Evolutionary conservation across 2,797 vertebrate species (phyloP).

Genomic region (Cyprinodon diabolis): DNA sequence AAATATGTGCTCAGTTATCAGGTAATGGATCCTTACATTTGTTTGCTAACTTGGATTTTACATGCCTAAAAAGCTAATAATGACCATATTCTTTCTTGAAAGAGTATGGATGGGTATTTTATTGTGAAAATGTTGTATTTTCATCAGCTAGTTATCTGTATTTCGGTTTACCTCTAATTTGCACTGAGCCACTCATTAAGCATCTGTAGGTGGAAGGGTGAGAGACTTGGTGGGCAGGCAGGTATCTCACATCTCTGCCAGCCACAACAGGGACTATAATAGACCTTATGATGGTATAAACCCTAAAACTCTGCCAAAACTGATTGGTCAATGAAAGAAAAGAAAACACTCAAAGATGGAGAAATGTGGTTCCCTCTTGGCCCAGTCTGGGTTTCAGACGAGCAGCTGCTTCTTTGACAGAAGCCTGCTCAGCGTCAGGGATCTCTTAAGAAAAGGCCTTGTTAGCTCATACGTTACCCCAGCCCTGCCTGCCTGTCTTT

Average conservation of each 20-base stretch:
- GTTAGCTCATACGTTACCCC: constrained; percentile 95
- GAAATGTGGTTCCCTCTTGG: constrained; percentile 27
- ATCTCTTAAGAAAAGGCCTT: constrained; percentile 83
- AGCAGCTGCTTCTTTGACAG: constrained; percentile 48
- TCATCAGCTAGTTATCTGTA: neutral
- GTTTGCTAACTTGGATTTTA: neutral
- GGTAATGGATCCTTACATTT: neutral
- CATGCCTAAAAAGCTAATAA: neutral
- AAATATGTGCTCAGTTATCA: too few species aligned
- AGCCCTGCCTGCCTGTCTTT: constrained; percentile 95
- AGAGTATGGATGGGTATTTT: neutral
- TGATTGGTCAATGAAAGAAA: constrained; percentile 27
- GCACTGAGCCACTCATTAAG: constrained; percentile 1
- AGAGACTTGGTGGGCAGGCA: constrained; percentile 2
- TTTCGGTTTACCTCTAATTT: neutral
- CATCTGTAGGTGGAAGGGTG: constrained; percentile 2
- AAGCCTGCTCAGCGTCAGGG: constrained; percentile 70
- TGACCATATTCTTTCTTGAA: neutral
- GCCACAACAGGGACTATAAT: neutral
- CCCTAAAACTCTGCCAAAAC: neutral
- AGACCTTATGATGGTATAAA: constrained; percentile 5
- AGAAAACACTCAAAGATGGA: constrained; percentile 27
- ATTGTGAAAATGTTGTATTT: neutral
- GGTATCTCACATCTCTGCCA: constrained; percentile 2
- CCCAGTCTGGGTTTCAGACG: constrained; percentile 32